These are phyloP conservation scores for Tapera naevia DNA, from an alignment of 2,797 vertebrate genomes.

Conservation along the genomic window DNA sequence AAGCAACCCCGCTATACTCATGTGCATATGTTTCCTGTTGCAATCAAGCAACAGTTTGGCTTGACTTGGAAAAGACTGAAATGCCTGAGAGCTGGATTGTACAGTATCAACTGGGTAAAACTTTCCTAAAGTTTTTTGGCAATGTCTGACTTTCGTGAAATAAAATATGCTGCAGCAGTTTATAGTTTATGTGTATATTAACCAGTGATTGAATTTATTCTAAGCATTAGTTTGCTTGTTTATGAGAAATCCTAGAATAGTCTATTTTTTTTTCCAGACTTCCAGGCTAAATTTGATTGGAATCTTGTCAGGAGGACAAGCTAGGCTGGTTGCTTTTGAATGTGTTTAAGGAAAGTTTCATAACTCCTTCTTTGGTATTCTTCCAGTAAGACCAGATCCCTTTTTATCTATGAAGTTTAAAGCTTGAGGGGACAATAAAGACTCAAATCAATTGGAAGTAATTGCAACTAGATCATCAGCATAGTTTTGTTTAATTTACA, in stretches of 20 bases:
- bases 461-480: conserved; percentile 52
- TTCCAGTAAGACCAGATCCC: neutral
- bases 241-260: neutral
- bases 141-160: neutral
- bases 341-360: neutral
- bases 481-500: conserved; percentile 61
- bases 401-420: conserved; percentile 8
- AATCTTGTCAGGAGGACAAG: neutral
- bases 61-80: neutral
- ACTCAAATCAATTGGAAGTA: conserved; percentile 58
- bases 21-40: neutral
- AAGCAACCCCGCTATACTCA: rapidly evolving
- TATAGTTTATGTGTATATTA: neutral
- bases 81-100: neutral
- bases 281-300: neutral
- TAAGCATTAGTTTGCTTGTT: neutral
- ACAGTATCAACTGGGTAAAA: neutral
- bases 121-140: neutral
- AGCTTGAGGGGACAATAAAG: conserved; percentile 45
- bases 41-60: neutral
- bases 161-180: neutral
- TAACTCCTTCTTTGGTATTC: conserved; percentile 23
- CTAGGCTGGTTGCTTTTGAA: neutral
- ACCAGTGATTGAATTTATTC: neutral
- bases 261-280: neutral